Evolutionary conservation across 2,113 vertebrate genomes (phyloP).

Genomic region (Solea solea): DNA sequence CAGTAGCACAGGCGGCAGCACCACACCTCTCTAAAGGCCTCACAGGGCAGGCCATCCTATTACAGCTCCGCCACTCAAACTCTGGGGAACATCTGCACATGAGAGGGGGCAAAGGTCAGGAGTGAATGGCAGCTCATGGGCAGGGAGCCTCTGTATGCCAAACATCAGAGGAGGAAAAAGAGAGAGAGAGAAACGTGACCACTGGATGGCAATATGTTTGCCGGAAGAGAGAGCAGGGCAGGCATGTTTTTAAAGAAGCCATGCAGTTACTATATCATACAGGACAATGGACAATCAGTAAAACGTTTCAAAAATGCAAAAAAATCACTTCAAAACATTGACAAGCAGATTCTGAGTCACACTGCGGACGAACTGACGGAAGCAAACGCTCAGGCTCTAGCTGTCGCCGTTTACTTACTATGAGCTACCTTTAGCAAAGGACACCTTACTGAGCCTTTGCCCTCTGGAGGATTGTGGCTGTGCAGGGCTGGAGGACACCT

Average conservation of each 20-base stretch:
- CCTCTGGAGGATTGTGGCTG: slow-evolving; percentile 76
- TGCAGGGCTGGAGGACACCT: slow-evolving; percentile 72
- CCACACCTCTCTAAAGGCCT: slow-evolving; percentile 73
- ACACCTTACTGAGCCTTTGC: slow-evolving; percentile 78
- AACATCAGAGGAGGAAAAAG: slow-evolving; percentile 31
- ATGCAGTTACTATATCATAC: slow-evolving; percentile 70
- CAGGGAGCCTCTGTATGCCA: slow-evolving; percentile 52
- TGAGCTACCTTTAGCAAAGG: slow-evolving; percentile 79
- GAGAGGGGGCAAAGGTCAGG: slow-evolving; percentile 67
- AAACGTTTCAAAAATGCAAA: slow-evolving; percentile 59
- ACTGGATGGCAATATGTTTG: slow-evolving; percentile 51
- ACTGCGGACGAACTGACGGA: slow-evolving; percentile 37
- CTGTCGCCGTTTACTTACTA: slow-evolving; percentile 80
- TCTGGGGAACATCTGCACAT: slow-evolving; percentile 73
- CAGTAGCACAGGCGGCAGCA: slow-evolving; percentile 71
- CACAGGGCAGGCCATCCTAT: slow-evolving; percentile 67
- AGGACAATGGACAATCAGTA: slow-evolving; percentile 34
- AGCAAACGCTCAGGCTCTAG: slow-evolving; percentile 58
- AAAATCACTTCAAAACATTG: slow-evolving; percentile 64
- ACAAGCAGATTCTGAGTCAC: slow-evolving; percentile 54
- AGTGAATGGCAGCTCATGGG: slow-evolving; percentile 54
- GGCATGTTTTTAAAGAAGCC: slow-evolving; percentile 61
- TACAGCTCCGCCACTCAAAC: slow-evolving; percentile 65
- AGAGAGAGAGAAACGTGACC: slow-evolving; percentile 61
- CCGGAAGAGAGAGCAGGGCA: slow-evolving; percentile 38